Evolutionary conservation across 2,888 invertebrate genomes (phyloP).

Genomic region (Blastobasis lacticolella): DNA sequence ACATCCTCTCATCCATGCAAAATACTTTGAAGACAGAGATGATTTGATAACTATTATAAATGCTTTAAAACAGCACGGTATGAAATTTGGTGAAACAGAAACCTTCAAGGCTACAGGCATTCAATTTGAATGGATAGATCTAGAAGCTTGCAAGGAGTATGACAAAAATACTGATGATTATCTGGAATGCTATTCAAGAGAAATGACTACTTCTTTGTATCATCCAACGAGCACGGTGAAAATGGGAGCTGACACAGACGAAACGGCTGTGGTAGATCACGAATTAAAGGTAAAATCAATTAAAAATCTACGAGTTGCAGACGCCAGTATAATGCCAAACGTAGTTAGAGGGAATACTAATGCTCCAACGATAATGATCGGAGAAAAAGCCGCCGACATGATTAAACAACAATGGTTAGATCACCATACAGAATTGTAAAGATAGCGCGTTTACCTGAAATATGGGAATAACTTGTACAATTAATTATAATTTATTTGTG

Average conservation of each 20-base stretch:
- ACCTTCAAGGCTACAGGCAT: slow-evolving; percentile 33
- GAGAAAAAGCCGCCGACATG: slow-evolving; percentile 77
- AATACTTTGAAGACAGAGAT: slow-evolving; percentile 74
- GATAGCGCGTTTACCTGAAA: background rate
- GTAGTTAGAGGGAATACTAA: slow-evolving; percentile 77
- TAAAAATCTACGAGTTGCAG: slow-evolving; percentile 73
- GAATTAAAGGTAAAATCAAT: slow-evolving; percentile 69
- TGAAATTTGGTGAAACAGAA: slow-evolving; percentile 34
- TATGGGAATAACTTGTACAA: background rate
- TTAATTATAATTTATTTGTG: background rate
- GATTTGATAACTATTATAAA: slow-evolving; percentile 56
- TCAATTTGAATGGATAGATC: slow-evolving; percentile 38
- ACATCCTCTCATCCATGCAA: slow-evolving; percentile 77
- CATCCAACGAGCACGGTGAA: slow-evolving; percentile 80
- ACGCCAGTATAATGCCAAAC: slow-evolving; percentile 79
- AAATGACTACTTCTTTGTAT: slow-evolving; percentile 70
- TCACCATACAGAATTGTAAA: slow-evolving; percentile 36
- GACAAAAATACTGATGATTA: slow-evolving; percentile 30
- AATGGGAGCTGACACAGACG: slow-evolving; percentile 72
- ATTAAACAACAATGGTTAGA: slow-evolving; percentile 71
- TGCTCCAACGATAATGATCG: slow-evolving; percentile 78
- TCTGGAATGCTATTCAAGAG: slow-evolving; percentile 36
- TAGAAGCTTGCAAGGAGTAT: slow-evolving; percentile 37
- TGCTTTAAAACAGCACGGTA: slow-evolving; percentile 28
- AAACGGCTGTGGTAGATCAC: slow-evolving; percentile 71